Conservation (phyloP, 2,797 vertebrate genomes). For the Poecilia wingei region DNA sequence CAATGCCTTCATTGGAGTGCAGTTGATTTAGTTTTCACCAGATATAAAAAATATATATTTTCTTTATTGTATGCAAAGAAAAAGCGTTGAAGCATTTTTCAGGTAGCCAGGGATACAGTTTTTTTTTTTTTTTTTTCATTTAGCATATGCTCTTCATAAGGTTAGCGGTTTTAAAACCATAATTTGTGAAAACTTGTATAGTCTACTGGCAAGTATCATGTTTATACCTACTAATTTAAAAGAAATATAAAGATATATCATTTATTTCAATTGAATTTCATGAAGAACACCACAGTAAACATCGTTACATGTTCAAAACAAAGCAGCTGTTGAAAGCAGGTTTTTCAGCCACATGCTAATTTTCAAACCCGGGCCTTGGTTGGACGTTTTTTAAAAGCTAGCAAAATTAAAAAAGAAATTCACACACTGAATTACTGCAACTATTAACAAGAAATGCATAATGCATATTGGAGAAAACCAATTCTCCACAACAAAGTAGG, state of each 20-base stretch:
- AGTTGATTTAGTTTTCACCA: neutral
- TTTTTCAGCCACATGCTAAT: too few relatives aligned
- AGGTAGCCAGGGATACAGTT: neutral
- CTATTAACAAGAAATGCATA: too few relatives aligned
- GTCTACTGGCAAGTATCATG: neutral
- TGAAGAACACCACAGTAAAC: too few relatives aligned
- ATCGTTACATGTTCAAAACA: too few relatives aligned
- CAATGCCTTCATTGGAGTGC: neutral
- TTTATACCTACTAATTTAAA: neutral
- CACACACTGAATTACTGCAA: too few relatives aligned
- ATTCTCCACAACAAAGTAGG: too few relatives aligned
- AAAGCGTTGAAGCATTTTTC: neutral
- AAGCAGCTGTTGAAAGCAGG: too few relatives aligned
- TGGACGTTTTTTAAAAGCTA: too few relatives aligned
- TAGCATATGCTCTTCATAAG: neutral
- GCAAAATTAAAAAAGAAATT: too few relatives aligned
- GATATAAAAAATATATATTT: neutral
- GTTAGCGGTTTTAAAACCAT: neutral
- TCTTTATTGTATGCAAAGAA: neutral
- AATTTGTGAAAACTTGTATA: neutral
- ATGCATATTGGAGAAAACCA: too few relatives aligned
- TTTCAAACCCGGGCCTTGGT: too few relatives aligned
- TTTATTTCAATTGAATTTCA: too few relatives aligned
- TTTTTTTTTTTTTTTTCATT: neutral
- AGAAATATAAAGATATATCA: neutral